Base-by-base conservation (phyloP, 2,797 vertebrate species). In the Natrix natrix region DNA sequence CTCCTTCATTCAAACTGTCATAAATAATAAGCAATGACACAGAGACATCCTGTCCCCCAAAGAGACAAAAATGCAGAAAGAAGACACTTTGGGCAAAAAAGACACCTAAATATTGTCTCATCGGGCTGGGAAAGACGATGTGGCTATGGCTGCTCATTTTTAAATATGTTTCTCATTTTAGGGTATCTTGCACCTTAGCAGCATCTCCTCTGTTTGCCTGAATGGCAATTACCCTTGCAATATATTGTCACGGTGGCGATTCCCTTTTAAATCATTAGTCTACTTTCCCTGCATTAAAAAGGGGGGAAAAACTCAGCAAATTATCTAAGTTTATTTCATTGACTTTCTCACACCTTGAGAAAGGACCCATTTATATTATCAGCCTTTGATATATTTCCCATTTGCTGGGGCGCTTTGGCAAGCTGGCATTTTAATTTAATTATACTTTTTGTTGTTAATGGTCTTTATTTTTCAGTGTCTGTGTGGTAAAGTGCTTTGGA, bases 391-490 rank as follows among this genome's bases (percentile, higher is more conserved):
- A 96, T 98, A 98, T 98, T 98, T 98, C 98, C 97, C 97, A 96
- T 97, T 98, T 97, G 94, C 97, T 88, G 96, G 95, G 95, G 95
- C 97, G 94, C 98, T 97, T 97, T 97, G 96, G 97, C 95, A 97
- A 97, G 96, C 92, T 97, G 97, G 98, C 97, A 97, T 98, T 98
- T 98, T 98, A 98, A 98, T 98, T 98, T 98, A 98, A 98, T 98
- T 98, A 98, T 98, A 96, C 97, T 98, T 98, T 98, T 97, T 97
- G 97, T 98, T 97, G 97, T 97, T 98, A 98, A 98, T 98, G 97
- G 97, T 98, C 98, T 98, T 98, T 98, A 98, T 98, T 98, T 98
- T 98, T 98, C 98, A 98, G 97, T 98, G 98, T 98, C 98, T 98
- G 87, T 95, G 95, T 94, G 94, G 94, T 95, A 96, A 97, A 97